phyloP scores from a whole-genome alignment of 2,797 vertebrate genomes.

The Pseudomugil tenellus region DNA sequence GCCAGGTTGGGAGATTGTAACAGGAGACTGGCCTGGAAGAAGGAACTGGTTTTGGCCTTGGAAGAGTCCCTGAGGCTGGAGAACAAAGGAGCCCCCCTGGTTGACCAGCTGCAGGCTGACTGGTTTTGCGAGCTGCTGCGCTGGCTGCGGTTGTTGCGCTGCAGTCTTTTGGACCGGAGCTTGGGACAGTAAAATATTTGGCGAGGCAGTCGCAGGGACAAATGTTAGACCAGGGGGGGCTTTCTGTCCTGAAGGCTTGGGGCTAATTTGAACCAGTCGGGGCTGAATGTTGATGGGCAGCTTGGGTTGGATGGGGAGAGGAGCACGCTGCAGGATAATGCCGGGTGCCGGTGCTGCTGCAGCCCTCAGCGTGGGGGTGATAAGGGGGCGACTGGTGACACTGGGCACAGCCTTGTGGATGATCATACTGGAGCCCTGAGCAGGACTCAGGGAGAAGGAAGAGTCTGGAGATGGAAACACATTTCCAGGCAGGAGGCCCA shows the following conservation, averaged over 20 bases:
- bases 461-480: slow-evolving; percentile 81
- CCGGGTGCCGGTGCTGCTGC: slow-evolving; percentile 59
- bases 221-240: slow-evolving; percentile 75
- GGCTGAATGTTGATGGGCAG: slow-evolving; percentile 85
- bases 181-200: slow-evolving; percentile 82
- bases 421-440: slow-evolving; percentile 81
- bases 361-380: slow-evolving; percentile 72
- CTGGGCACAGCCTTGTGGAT: slow-evolving; percentile 79
- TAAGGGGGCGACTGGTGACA: slow-evolving; percentile 67
- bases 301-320: slow-evolving; percentile 84
- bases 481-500: slow-evolving; percentile 83
- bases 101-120: slow-evolving; percentile 84
- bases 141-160: slow-evolving; percentile 45
- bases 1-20: slow-evolving; percentile 74
- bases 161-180: slow-evolving; percentile 70
- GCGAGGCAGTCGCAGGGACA: slow-evolving; percentile 74
- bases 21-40: slow-evolving; percentile 80
- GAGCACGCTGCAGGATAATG: slow-evolving; percentile 77
- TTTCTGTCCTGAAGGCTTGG: slow-evolving; percentile 82
- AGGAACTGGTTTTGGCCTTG: slow-evolving; percentile 85
- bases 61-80: slow-evolving; percentile 85
- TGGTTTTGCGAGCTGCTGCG: slow-evolving; percentile 74
- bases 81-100: slow-evolving; percentile 84
- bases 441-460: slow-evolving; percentile 80
- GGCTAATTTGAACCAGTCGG: slow-evolving; percentile 84